Percentiles rank a stretch among this genome's conserved stretches.
These are phyloP conservation scores for Norana najaformis DNA, from an alignment of 2,888 invertebrate genomes.

Conservation along the genomic window DNA sequence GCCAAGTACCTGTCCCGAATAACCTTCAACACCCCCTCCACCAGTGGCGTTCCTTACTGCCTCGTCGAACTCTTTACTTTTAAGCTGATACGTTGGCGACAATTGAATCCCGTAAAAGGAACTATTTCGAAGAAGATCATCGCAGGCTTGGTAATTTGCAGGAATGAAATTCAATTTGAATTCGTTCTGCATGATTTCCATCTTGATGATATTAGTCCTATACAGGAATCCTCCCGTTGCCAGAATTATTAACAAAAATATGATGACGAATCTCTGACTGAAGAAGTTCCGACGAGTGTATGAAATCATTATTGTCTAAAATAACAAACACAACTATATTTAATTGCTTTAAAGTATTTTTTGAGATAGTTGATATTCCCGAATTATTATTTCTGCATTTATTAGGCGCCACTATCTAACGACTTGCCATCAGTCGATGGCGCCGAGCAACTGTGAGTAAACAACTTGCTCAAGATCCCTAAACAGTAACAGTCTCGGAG, in stretches of 20 bases:
- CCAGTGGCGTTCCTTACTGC: background rate
- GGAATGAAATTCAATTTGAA: constrained; percentile 14
- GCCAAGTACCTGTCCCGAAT: background rate
- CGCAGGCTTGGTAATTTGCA: background rate
- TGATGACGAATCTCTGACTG: background rate
- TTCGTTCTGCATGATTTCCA: background rate
- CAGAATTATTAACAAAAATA: background rate
- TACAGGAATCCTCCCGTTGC: background rate
- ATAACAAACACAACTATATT: too few relatives aligned
- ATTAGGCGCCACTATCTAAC: too few relatives aligned
- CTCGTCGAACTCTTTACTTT: background rate
- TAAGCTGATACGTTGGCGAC: background rate
- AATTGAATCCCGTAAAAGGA: background rate
- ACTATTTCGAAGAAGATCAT: background rate
- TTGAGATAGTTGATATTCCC: too few relatives aligned
- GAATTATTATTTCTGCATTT: too few relatives aligned
- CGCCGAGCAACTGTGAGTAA: too few relatives aligned
- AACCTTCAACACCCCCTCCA: background rate
- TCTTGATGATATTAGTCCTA: background rate
- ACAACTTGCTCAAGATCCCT: too few relatives aligned
- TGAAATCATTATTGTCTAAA: too few relatives aligned
- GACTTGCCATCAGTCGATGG: too few relatives aligned
- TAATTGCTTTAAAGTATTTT: too few relatives aligned
- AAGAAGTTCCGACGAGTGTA: background rate
- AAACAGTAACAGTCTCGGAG: too few relatives aligned